Base-by-base conservation (phyloP, 2,797 vertebrate species). In the Vespertilio murinus region DNA sequence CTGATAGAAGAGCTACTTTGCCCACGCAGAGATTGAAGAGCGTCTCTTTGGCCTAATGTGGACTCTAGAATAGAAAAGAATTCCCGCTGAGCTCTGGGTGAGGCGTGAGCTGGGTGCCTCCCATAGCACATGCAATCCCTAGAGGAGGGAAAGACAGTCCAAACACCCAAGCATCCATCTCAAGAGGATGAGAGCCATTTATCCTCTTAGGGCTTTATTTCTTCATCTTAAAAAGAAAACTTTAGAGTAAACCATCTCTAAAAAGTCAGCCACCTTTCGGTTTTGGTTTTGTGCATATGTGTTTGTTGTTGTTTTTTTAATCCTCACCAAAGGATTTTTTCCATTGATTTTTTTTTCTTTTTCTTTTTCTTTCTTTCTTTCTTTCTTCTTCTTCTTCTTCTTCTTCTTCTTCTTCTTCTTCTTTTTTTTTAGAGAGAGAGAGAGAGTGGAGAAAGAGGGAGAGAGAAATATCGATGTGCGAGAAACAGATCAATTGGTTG, bases 201-300 rank as follows among this genome's bases (percentile, higher is more conserved):
- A 82, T 49, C 35, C 35, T 70, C 33, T 59, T n/a, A n/a, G 28
- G 11, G 17, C 25, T 84, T 73, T 16, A 61, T 92, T 80, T 94
- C 45, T 88, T 73, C 33, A 45, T 45, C 49, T 91, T 52, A 89
- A 83, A 87, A 89, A 91, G 65, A 79, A 47, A 88, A 71, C 6
- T 22, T n/a, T 71, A 47, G 25, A 56, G 5, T 71, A 67, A 22
- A n/a, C 54, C 22, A 22, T 80, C 75, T 94, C 69, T 92, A 79
- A 88, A 81, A 81, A 6, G 18, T 25, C 33, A 78, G 13, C 23
- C 20, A 12, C 30, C 22, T 80, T 71, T 95, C 64, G 84, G 4
- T 30, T 59, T 61, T 61, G 28, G 59, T 56, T 56, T 25, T 52
- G 25, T 28, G 54, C 25, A 23, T 25, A 3, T 54, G 52, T 4